These are phyloP conservation scores for Urosaurus nigricauda DNA, from an alignment of 2,797 vertebrate genomes.

Conservation along the genomic window DNA sequence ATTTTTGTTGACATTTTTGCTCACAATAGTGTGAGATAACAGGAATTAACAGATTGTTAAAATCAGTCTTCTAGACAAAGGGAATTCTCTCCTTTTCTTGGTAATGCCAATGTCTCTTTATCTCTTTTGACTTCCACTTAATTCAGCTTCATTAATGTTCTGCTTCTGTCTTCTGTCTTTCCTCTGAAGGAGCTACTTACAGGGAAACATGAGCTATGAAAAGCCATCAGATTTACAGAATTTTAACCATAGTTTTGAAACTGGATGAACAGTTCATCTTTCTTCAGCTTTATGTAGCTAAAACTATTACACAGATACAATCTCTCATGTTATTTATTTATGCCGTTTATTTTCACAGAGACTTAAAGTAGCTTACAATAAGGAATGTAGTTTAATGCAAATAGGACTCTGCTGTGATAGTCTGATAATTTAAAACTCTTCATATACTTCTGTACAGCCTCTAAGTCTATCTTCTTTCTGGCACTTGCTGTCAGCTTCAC, in stretches of 20 bases:
- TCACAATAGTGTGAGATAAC: not conserved
- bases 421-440: not conserved
- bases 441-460: not conserved
- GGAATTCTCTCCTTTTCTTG: not conserved
- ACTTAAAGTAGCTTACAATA: slow-evolving; percentile 10
- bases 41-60: not conserved
- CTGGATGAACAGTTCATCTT: not conserved
- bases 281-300: not conserved
- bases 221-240: not conserved
- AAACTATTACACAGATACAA: not conserved
- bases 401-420: not conserved
- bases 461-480: not conserved
- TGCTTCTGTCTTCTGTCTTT: not conserved
- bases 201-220: not conserved
- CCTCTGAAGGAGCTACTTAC: not conserved
- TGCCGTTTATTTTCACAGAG: not conserved
- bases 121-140: not conserved
- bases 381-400: not conserved
- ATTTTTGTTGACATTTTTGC: not conserved
- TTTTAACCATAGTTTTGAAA: slow-evolving; percentile 1
- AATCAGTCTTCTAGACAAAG: not conserved
- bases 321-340: not conserved
- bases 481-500: not conserved
- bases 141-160: no score
- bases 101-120: not conserved